Evolutionary conservation across 2,113 vertebrate species (phyloP), one percentile per base, ranked within the genome.

Genomic region (Alces alces): DNA sequence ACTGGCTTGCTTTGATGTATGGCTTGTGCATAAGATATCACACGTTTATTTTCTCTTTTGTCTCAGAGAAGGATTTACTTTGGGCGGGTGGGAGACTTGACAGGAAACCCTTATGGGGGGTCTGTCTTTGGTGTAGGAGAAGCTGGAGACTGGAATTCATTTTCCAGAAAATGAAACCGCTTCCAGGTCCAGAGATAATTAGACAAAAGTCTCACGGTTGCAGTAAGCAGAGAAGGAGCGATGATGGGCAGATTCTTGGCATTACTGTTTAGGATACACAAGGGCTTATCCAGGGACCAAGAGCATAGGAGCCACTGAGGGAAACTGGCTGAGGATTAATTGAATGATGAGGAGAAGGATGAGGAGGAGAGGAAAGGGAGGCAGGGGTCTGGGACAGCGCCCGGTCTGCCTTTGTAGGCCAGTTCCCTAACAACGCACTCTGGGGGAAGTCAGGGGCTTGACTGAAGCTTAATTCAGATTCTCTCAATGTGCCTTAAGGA

Each of bases 401-500:
- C 98, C 95, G 15, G 97, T 73, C 93, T 95, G 95, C 58, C 85
- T 97, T 98, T 98, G 96, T 97, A 85, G 92, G 92, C 39, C 0
- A 97, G 91, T 97, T 98, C 79, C 97, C 86, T 98, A 91, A 97
- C 96, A 98, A 96, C 33, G 3, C 79, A 3, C 89, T 97, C 96
- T 97, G 36, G 87, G 89, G 83, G 93, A 96, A 96, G 96, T 96
- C 96, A 94, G 76, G 80, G 89, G 64, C 93, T 79, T 79, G 89
- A 95, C 2, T 97, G 93, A 96, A 92, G 86, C 93, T 95, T 97
- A 94, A 97, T 98, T 98, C 97, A 98, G 89, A 98, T 97, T 97
- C 96, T 98, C 85, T 97, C 88, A 98, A 93, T 98, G 97, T 98
- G 96, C 96, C 97, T 96, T 97, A 96, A 98, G 95, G 96, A 97